A percentile compares a stretch with the other conserved stretches of the same genome.
Conservation (phyloP, 2,113 vertebrate species). For the Rhinopomastus cyanomelas region DNA sequence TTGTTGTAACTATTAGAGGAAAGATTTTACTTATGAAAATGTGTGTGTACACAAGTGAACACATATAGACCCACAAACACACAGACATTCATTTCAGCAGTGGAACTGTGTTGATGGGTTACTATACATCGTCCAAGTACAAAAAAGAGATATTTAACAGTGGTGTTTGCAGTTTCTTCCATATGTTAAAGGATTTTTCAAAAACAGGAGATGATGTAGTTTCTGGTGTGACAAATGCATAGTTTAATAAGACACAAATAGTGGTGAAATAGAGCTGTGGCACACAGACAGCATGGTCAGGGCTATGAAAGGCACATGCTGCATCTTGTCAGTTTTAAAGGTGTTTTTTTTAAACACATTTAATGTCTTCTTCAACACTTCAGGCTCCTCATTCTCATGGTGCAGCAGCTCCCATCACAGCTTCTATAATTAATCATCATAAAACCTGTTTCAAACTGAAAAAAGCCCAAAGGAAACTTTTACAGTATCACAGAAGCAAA, state of each 20-base stretch:
- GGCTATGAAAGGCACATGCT: slow-evolving; percentile 1
- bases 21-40: not conserved
- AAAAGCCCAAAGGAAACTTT: not conserved
- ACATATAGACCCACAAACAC: not conserved
- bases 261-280: not conserved
- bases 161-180: not conserved
- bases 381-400: slow-evolving; percentile 6
- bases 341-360: not conserved
- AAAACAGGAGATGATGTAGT: not conserved
- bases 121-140: slow-evolving; percentile 5
- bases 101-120: slow-evolving; percentile 5
- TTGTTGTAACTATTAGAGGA: not conserved
- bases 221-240: not conserved
- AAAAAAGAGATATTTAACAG: slow-evolving; percentile 6
- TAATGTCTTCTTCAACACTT: slow-evolving; percentile 47
- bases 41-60: not conserved
- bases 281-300: not conserved
- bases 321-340: not conserved
- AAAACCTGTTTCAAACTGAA: slow-evolving; percentile 2
- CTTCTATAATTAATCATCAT: slow-evolving; percentile 50
- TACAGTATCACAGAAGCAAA: not conserved
- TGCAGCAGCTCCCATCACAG: not conserved
- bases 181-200: not conserved
- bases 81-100: not conserved
- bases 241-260: slow-evolving; percentile 24